Evolutionary conservation across 2,113 vertebrate species (phyloP), one percentile per base, ranked within the genome.

Genomic region (Rhinoptilus africanus): DNA sequence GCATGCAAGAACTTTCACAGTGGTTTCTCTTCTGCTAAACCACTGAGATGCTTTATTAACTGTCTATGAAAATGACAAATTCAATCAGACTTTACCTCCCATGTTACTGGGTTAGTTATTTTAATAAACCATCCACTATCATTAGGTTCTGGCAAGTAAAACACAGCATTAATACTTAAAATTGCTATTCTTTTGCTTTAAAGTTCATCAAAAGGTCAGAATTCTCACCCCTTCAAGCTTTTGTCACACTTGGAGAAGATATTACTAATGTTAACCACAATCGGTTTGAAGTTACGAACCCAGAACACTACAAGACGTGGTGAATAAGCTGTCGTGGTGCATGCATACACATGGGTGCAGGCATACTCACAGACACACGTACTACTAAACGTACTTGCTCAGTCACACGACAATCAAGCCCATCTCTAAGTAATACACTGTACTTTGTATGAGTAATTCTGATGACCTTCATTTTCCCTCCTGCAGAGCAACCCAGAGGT

Each of bases 341-440:
- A 16, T 14, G 24, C 18, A 12, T 5, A 18, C 2, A 18, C 35
- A 12, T 0, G 5, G 12, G 15, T 4, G 39, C 37, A 41, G 66
- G 60, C 27, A 57, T 3, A 19, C 24, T 54, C 43, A 74, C 24
- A 47, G 39, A 60, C 19, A 57, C 13, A 34, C 24, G 4, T 4
- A n/a, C 32, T 12, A 57, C 35, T 14, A 62, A 51, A 53, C 1
- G 26, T 4, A 43, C 27, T 20, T 24, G 62, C 53, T 85, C 82
- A 37, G 57, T 26, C 28, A 21, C 35, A 28, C 6, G 34, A 91
- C n/a, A n/a, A 72, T 51, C 35, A 39, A 67, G 26, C 12, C 37
- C 53, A 21, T 21, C 39, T n/a, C 71, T 32, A 56, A 81, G 69
- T 50, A 85, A 15, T 20, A n/a, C 1, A 10, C n/a, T 30, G 9